Percentiles rank a stretch among this genome's conserved stretches.
These are phyloP conservation scores for Lasioglossum figueresi DNA, from an alignment of 2,888 invertebrate genomes.

Conservation along the genomic window DNA sequence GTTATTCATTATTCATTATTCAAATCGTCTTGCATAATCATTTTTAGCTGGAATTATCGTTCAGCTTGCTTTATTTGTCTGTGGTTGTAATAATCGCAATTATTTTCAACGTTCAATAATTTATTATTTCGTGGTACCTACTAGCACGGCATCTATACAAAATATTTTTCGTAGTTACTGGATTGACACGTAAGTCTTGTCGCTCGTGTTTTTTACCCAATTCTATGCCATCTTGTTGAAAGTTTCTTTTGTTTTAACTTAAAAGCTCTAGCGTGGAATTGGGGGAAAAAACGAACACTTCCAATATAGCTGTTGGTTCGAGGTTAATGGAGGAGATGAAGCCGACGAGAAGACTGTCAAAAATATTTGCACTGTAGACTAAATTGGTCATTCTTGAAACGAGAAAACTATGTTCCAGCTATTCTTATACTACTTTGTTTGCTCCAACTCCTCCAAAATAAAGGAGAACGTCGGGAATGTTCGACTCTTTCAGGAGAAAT, in stretches of 20 bases:
- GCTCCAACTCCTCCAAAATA: neutral
- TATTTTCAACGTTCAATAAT: neutral
- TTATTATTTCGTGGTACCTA: no score
- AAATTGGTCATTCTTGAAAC: neutral
- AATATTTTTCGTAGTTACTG: no score
- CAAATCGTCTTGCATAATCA: neutral
- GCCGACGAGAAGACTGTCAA: neutral
- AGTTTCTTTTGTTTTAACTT: no score
- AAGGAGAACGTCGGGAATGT: neutral
- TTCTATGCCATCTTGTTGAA: no score
- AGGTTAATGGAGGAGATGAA: neutral
- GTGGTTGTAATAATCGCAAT: no score
- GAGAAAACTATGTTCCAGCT: neutral
- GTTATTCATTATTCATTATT: no score
- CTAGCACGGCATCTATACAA: no score
- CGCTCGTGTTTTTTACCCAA: no score
- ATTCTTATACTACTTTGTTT: neutral
- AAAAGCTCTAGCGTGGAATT: no score
- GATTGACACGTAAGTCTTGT: no score
- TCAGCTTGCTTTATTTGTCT: neutral
- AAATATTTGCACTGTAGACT: neutral
- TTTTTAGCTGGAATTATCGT: neutral
- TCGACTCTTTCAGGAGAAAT: neutral
- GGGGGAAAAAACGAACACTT: no score
- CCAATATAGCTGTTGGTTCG: neutral